These are phyloP conservation scores for Galago senegalensis DNA, from an alignment of 2,797 vertebrate species.

Conservation along the genomic window DNA sequence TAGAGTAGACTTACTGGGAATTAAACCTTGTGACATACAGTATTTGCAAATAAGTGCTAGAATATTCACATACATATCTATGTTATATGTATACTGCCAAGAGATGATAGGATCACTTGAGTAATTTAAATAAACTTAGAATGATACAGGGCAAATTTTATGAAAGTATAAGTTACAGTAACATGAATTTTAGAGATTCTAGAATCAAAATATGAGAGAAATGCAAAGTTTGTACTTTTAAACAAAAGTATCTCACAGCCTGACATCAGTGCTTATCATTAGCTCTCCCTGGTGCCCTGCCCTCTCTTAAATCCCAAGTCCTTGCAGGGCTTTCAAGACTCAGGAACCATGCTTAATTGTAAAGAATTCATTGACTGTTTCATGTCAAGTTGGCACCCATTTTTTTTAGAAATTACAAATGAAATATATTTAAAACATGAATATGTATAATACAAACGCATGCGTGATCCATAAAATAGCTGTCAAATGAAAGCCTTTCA, in stretches of 20 bases:
- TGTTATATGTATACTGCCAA: background rate
- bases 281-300: fast-evolving
- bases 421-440: background rate
- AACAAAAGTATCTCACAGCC: background rate
- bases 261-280: background rate
- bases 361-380: background rate
- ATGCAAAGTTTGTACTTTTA: background rate
- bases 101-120: background rate
- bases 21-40: background rate
- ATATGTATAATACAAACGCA: background rate
- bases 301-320: no score
- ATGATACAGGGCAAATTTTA: background rate
- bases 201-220: background rate
- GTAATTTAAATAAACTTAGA: background rate
- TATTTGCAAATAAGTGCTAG: background rate
- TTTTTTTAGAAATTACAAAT: background rate
- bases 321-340: background rate
- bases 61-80: background rate
- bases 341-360: background rate
- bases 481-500: background rate
- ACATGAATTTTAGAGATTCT: background rate
- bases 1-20: background rate
- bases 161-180: background rate
- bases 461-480: background rate
- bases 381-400: background rate